phyloP scores from a whole-genome alignment of 1,140 invertebrate genomes.

The Pteromalus puparum region DNA sequence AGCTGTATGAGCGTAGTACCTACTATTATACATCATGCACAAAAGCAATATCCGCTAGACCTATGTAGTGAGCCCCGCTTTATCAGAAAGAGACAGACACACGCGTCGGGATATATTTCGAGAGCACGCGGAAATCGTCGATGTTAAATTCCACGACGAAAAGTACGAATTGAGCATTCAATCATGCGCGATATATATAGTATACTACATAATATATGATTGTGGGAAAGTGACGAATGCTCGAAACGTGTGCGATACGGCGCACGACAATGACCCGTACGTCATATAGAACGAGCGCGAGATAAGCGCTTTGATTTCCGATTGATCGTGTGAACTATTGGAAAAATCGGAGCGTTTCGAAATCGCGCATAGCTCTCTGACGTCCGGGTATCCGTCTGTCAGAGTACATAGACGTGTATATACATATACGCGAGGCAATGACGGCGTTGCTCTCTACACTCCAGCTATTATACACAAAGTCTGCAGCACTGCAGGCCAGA shows the following conservation, averaged over 20 bases:
- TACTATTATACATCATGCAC: no score
- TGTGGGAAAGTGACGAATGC: not conserved
- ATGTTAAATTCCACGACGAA: not conserved
- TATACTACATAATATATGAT: not conserved
- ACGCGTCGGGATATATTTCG: no score
- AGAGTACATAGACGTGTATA: not conserved
- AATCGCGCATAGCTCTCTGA: not conserved
- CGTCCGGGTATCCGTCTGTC: not conserved
- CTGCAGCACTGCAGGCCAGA: not conserved
- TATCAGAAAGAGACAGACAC: not conserved
- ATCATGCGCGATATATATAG: not conserved
- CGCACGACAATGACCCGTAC: not conserved
- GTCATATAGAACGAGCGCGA: not conserved
- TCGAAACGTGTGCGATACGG: not conserved
- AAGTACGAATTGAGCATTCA: not conserved
- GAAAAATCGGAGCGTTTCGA: not conserved
- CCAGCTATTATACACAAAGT: not conserved
- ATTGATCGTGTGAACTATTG: not conserved
- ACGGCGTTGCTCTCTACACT: not conserved
- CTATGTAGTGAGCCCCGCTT: not conserved
- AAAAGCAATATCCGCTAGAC: not conserved
- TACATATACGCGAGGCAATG: not conserved
- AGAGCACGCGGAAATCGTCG: not conserved
- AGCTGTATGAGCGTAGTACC: no score
- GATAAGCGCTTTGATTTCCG: not conserved